Evolutionary conservation across 2,113 vertebrate genomes (phyloP), one percentile per base, ranked within the genome.

Genomic region (Hyla sarda): DNA sequence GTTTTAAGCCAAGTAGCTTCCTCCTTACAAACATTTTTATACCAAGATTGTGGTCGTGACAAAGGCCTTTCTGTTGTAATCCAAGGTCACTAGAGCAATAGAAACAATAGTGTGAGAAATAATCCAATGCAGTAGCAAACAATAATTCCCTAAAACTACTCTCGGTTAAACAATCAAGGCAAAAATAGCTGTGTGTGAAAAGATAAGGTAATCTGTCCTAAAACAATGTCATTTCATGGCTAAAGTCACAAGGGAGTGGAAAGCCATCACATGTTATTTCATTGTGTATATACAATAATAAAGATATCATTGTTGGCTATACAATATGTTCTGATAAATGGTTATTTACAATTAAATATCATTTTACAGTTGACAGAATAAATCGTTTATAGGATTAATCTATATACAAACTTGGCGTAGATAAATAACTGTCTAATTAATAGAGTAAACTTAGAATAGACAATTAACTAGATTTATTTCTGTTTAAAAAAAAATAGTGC

Each of bases 101-200:
- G 0, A 91, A 88, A 95, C 94, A 95, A 95, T 95, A 82, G 93
- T 95, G 93, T 92, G 94, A 95, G 93, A 90, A 90, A 88, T 23
- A 54, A 0, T 0, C 8, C 0, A 83, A n/a, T 77, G 62, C 87
- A 72, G 88, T 50, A 82, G 94, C 30, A 41, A 71, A n/a, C 47
- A 75, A 19, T 67, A 28, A 69, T 21, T 85, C 41, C 41, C 30
- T 47, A 12, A 30, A 32, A 76, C 17, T 21, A 4, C 54, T 6
- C 41, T 45, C 8, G 67, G 13, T 14, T 78, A 52, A 21, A 69
- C 83, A 85, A 69, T 78, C 45, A 23, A 37, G 30, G 5, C n/a
- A 75, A 60, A 62, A 76, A 76, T 75, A 84, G 52, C 4, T 30
- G 71, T 60, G 41, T 60, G 7, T 58, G 21, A 3, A 37, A 5